Conservation (phyloP, 2,797 vertebrate species). For the Takifugu rubripes region DNA sequence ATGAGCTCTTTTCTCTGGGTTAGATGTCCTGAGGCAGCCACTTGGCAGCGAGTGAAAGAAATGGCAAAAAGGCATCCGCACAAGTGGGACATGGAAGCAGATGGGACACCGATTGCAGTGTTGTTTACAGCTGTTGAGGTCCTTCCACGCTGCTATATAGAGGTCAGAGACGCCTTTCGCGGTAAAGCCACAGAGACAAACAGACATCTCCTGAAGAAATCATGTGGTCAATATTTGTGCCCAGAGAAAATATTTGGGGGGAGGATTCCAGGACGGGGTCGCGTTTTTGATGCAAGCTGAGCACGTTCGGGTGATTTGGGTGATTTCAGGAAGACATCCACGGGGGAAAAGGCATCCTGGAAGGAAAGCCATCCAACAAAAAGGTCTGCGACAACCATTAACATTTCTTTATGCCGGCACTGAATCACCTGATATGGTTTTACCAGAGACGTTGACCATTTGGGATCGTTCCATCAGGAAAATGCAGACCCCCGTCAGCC, state of each 20-base stretch:
- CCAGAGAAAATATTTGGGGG: not conserved
- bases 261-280: too few relatives aligned
- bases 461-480: conserved; percentile 79
- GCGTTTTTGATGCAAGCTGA: conserved; percentile 4
- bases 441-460: conserved; percentile 78
- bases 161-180: conserved; percentile 72
- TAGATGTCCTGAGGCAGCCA: conserved; percentile 80
- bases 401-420: conserved; percentile 78
- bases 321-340: conserved; percentile 47
- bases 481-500: conserved; percentile 75
- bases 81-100: conserved; percentile 82
- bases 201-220: conserved; percentile 33
- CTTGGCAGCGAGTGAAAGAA: conserved; percentile 82
- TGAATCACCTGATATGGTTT: conserved; percentile 82
- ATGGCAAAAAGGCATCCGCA: conserved; percentile 79
- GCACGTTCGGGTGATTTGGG: conserved; percentile 15
- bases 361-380: conserved; percentile 66
- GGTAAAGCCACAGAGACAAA: conserved; percentile 40
- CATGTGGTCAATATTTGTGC: conserved; percentile 29
- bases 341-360: conserved; percentile 37
- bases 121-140: conserved; percentile 82
- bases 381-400: conserved; percentile 74
- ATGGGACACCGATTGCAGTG: conserved; percentile 81
- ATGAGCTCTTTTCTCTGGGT: conserved; percentile 82
- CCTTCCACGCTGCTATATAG: conserved; percentile 69